A percentile compares a stretch with the other conserved stretches of the same genome.
These are phyloP conservation scores for Xerus rutilus DNA, from an alignment of 2,797 vertebrate genomes.

Conservation along the genomic window DNA sequence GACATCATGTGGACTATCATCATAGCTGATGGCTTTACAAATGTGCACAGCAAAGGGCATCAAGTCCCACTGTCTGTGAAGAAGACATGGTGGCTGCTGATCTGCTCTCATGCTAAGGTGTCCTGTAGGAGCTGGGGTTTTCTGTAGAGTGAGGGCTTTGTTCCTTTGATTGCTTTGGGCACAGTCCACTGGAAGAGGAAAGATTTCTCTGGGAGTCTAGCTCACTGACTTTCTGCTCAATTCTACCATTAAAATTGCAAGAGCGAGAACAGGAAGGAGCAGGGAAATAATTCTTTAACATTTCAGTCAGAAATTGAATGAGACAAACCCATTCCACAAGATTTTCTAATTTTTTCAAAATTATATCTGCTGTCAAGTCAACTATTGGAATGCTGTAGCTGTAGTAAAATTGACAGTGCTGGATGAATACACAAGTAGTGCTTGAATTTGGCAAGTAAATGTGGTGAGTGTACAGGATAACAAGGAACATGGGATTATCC, in stretches of 20 bases:
- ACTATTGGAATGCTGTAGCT: conserved; percentile 6
- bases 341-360: conserved; percentile 77
- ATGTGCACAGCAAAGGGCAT: neutral
- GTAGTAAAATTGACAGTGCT: neutral
- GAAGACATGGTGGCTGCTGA: fast-evolving
- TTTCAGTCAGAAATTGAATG: conserved; percentile 53
- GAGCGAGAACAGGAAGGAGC: neutral
- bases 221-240: neutral
- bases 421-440: neutral
- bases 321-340: conserved; percentile 70
- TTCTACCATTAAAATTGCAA: neutral
- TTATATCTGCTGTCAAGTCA: conserved; percentile 73
- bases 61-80: neutral
- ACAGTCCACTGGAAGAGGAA: neutral
- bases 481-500: neutral
- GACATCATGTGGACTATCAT: neutral
- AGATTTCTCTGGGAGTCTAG: neutral
- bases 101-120: neutral
- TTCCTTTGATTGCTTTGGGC: neutral
- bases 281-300: conserved; percentile 59
- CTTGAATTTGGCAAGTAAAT: conserved; percentile 32
- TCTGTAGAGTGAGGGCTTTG: neutral
- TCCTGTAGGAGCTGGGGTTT: neutral
- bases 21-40: neutral
- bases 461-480: neutral